Evolutionary conservation across 2,888 invertebrate species (phyloP).

Genomic region (Apotomis capreana): DNA sequence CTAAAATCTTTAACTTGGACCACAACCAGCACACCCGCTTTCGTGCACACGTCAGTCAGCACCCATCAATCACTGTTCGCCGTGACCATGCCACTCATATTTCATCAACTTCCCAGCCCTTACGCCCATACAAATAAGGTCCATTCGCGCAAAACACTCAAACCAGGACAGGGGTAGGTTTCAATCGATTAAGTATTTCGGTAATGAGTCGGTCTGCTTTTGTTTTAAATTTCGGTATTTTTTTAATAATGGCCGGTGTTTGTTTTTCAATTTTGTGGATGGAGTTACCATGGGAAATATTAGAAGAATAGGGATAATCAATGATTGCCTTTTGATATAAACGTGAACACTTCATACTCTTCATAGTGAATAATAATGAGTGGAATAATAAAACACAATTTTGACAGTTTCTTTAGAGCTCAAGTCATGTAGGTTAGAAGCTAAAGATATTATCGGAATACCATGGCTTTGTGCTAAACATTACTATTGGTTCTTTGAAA

Average conservation of each 20-base stretch:
- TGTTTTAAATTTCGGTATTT: slow-evolving; percentile 39
- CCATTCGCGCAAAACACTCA: background rate
- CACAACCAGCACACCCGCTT: slow-evolving; percentile 36
- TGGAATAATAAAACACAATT: too few relatives aligned
- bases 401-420: too few relatives aligned
- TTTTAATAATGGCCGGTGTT: slow-evolving; percentile 28
- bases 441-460: too few relatives aligned
- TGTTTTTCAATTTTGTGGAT: slow-evolving; percentile 24
- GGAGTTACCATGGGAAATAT: background rate
- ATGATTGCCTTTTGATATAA: too few relatives aligned
- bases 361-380: too few relatives aligned
- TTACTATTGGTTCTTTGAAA: too few relatives aligned
- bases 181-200: slow-evolving; percentile 39
- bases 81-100: slow-evolving; percentile 41
- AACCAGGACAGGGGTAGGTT: slow-evolving; percentile 18
- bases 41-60: slow-evolving; percentile 42
- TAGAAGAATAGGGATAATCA: background rate
- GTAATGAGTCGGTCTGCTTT: slow-evolving; percentile 38
- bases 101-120: slow-evolving; percentile 26
- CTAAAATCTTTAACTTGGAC: background rate
- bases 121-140: slow-evolving; percentile 21
- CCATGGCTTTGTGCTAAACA: too few relatives aligned
- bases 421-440: too few relatives aligned
- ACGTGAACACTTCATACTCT: too few relatives aligned
- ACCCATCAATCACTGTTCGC: slow-evolving; percentile 41